These are phyloP conservation scores for Pilophorus perplexus DNA, from an alignment of 2,888 invertebrate species.

Conservation along the genomic window DNA sequence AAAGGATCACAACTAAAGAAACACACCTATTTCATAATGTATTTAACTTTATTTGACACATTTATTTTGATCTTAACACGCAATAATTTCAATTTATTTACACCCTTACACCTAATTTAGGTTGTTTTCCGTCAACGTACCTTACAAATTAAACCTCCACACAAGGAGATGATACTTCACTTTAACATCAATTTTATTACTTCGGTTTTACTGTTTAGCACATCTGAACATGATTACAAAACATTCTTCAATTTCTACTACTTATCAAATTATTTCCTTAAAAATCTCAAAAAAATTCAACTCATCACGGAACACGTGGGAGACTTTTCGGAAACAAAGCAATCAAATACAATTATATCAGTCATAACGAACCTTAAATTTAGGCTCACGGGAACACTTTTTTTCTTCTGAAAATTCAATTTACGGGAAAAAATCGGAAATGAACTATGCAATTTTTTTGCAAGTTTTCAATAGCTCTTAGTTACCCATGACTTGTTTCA, in stretches of 20 bases:
- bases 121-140: conserved; percentile 15
- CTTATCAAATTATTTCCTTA: too few species aligned
- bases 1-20: background rate
- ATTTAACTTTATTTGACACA: conserved; percentile 36
- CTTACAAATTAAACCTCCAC: too few species aligned
- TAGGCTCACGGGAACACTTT: background rate
- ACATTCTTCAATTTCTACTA: too few species aligned
- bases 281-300: conserved; percentile 3
- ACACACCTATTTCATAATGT: background rate
- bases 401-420: conserved; percentile 7
- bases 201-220: too few species aligned
- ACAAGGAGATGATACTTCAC: too few species aligned
- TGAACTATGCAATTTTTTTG: conserved; percentile 25
- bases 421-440: conserved; percentile 11
- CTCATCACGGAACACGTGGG: background rate
- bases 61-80: conserved; percentile 27
- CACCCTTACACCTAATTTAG: background rate
- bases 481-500: conserved; percentile 36
- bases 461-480: conserved; percentile 38
- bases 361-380: conserved; percentile 11
- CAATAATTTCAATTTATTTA: conserved; percentile 30
- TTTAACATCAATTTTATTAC: too few species aligned
- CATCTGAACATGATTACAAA: too few species aligned
- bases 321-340: background rate
- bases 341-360: background rate